phyloP scores from a whole-genome alignment of 2,113 vertebrate species.

The Synchiropus splendidus region DNA sequence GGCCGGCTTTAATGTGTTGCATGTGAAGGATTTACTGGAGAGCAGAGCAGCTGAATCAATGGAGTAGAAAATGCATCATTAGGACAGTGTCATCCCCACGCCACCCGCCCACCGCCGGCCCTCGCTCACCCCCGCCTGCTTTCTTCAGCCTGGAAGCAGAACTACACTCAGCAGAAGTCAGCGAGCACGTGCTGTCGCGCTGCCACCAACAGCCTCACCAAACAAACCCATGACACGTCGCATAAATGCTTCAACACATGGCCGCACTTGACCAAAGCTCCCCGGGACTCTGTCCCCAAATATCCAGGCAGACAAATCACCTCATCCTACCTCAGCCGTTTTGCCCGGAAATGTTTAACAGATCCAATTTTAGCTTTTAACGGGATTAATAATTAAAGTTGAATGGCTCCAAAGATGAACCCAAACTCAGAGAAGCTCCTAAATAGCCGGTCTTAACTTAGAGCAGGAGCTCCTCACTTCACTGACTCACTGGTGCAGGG shows the following conservation, averaged over 20 bases:
- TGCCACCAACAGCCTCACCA: conserved; percentile 9
- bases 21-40: conserved; percentile 72
- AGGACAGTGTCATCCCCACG: conserved; percentile 43
- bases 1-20: conserved; percentile 68
- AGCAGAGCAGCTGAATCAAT: conserved; percentile 67
- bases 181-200: conserved; percentile 1
- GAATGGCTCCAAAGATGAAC: conserved; percentile 28
- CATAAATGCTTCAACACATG: conserved; percentile 12
- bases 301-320: conserved; percentile 13
- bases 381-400: conserved; percentile 39
- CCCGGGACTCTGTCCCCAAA: conserved; percentile 12
- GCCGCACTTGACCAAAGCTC: conserved; percentile 14
- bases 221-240: conserved; percentile 12
- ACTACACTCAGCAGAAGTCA: neutral
- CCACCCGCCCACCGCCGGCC: conserved; percentile 3
- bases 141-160: neutral
- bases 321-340: conserved; percentile 30
- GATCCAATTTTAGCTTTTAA: conserved; percentile 41
- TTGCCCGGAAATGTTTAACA: conserved; percentile 40
- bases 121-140: neutral
- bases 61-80: conserved; percentile 73
- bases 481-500: too few species aligned
- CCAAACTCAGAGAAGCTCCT: conserved; percentile 8
- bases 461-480: too few species aligned
- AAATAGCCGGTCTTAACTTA: too few species aligned